Conservation (phyloP, 1,140 invertebrate species). For the Dryas iulia region DNA sequence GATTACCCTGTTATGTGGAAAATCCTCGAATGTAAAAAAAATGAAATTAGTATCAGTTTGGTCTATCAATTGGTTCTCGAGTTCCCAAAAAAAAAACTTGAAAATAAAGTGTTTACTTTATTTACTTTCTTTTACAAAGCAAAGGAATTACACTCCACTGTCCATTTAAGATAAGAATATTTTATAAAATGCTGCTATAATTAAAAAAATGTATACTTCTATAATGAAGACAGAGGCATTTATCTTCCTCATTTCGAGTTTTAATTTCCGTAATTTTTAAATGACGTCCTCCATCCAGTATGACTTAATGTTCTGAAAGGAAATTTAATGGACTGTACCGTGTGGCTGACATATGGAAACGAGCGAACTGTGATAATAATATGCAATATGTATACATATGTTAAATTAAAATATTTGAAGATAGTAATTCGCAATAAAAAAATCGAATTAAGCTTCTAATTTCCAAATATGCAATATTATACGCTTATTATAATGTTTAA, state of each 20-base stretch:
- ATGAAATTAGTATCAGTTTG: too few species aligned
- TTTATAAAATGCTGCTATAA: background rate
- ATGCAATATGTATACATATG: background rate
- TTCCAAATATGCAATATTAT: too few species aligned
- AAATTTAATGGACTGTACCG: background rate
- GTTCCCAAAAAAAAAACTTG: too few species aligned
- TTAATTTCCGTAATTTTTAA: constrained; percentile 3
- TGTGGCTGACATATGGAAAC: background rate
- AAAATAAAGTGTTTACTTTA: too few species aligned
- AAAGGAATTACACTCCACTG: background rate
- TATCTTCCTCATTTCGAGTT: background rate
- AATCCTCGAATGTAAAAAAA: too few species aligned
- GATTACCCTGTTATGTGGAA: too few species aligned
- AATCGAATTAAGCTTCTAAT: too few species aligned
- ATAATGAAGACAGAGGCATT: background rate
- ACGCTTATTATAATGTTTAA: too few species aligned
- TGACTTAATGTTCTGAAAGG: background rate
- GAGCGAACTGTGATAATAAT: background rate
- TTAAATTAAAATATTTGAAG: too few species aligned
- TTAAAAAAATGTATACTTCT: background rate
- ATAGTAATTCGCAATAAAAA: too few species aligned
- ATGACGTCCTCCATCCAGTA: background rate
- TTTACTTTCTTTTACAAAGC: too few species aligned
- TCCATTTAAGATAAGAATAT: background rate
- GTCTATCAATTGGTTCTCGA: too few species aligned